Conservation (phyloP, 2,113 vertebrate genomes). For the Tenebrosternarchus preto region DNA sequence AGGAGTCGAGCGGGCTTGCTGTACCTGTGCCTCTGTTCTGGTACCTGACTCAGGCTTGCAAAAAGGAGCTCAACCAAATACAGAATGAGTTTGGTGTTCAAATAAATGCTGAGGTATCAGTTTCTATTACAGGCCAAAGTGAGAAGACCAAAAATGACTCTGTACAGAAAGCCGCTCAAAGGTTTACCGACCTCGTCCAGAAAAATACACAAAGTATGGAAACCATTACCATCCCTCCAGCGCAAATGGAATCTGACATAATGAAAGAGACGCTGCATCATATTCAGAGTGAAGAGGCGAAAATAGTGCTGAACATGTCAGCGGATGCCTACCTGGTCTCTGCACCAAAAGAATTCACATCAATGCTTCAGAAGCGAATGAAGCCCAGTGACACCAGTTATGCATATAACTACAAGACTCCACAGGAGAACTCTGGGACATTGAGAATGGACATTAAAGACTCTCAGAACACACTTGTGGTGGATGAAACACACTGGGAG, state of each 20-base stretch:
- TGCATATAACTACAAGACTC: background rate
- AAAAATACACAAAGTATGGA: accelerated
- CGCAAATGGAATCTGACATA: background rate
- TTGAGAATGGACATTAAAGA: constrained; percentile 53
- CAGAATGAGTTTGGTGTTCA: constrained; percentile 41
- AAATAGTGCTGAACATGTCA: constrained; percentile 53
- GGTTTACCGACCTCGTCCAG: constrained; percentile 44
- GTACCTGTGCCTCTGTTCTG: constrained; percentile 44
- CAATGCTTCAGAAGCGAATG: accelerated
- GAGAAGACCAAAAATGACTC: background rate
- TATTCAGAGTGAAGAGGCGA: background rate
- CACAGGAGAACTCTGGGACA: background rate
- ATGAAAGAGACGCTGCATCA: background rate
- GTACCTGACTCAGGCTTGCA: constrained; percentile 56
- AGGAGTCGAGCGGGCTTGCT: background rate
- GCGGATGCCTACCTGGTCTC: constrained; percentile 30
- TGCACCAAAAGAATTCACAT: constrained; percentile 38
- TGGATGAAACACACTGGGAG: constrained; percentile 50
- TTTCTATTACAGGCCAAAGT: constrained; percentile 32
- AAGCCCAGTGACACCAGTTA: background rate
- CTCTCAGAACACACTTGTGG: constrained; percentile 31
- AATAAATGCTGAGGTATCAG: background rate
- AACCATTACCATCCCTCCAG: background rate
- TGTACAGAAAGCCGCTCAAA: background rate
- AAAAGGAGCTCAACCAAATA: constrained; percentile 54